These are phyloP conservation scores for Wiebesia pumilae DNA, from an alignment of 1,140 invertebrate species.

Conservation along the genomic window DNA sequence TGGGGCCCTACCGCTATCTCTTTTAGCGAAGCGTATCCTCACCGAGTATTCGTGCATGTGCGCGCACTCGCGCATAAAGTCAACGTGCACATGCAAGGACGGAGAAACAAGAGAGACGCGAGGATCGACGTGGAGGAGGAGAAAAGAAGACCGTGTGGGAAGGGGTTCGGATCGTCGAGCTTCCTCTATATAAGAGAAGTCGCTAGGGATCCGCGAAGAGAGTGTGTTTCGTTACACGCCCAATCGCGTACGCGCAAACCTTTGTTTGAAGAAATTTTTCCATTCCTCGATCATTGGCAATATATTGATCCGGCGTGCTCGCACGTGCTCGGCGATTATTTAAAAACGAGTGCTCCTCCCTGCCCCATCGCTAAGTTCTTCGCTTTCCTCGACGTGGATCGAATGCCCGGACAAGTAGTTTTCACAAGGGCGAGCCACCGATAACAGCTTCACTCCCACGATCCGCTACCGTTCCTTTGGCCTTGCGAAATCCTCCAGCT, in stretches of 20 bases:
- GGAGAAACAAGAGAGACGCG: not conserved
- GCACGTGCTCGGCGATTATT: not conserved
- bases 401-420: not conserved
- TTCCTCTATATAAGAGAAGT: conserved; percentile 39
- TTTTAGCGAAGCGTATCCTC: not conserved
- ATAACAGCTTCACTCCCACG: too few species aligned
- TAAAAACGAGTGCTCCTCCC: not conserved
- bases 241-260: not conserved
- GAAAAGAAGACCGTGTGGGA: not conserved
- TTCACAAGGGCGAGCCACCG: not conserved
- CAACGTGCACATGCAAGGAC: conserved; percentile 21
- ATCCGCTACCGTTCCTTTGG: too few species aligned
- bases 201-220: conserved; percentile 10
- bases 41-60: not conserved
- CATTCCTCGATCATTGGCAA: not conserved
- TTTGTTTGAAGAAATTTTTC: conserved; percentile 8
- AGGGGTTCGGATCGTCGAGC: not conserved
- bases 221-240: not conserved
- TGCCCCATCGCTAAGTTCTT: not conserved
- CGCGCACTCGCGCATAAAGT: not conserved
- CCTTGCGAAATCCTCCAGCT: not conserved
- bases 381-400: not conserved
- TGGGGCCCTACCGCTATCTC: not conserved
- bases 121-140: conserved; percentile 1
- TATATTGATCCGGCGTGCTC: not conserved